Percentiles rank a stretch among this genome's conserved stretches.
Conservation (phyloP, 1,140 invertebrate species). For the Muscidifurax raptorellus region DNA sequence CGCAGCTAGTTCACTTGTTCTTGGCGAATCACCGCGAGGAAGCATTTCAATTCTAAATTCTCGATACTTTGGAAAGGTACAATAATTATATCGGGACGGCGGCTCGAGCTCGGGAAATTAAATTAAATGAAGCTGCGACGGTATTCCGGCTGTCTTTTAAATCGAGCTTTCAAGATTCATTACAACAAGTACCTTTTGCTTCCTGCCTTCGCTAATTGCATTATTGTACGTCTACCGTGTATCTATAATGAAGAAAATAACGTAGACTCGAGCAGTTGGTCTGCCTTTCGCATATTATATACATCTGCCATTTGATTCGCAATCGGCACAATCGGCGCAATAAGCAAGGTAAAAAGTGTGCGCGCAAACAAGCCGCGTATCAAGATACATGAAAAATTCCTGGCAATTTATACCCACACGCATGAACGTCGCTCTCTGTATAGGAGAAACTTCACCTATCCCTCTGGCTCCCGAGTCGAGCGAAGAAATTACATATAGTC, state of each 20-base stretch:
- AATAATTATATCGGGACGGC: not conserved
- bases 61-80: not conserved
- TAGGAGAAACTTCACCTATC: not conserved
- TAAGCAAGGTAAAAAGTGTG: too few species aligned
- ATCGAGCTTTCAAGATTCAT: not conserved
- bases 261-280: too few species aligned
- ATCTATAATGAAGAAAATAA: too few species aligned
- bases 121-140: constrained; percentile 1
- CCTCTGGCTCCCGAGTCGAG: not conserved
- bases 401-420: constrained; percentile 3
- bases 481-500: constrained; percentile 32
- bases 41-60: constrained; percentile 17
- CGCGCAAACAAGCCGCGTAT: too few species aligned
- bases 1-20: not conserved
- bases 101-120: not conserved
- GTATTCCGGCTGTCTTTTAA: not conserved
- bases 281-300: too few species aligned
- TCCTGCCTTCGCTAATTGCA: not conserved
- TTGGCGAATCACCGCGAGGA: not conserved
- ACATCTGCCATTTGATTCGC: too few species aligned
- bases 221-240: not conserved
- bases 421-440: not conserved
- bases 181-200: too few species aligned
- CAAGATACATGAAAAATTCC: constrained; percentile 28
- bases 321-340: too few species aligned